These are phyloP conservation scores for Temnothorax curvispinosus DNA, from an alignment of 1,140 invertebrate species.

Conservation along the genomic window DNA sequence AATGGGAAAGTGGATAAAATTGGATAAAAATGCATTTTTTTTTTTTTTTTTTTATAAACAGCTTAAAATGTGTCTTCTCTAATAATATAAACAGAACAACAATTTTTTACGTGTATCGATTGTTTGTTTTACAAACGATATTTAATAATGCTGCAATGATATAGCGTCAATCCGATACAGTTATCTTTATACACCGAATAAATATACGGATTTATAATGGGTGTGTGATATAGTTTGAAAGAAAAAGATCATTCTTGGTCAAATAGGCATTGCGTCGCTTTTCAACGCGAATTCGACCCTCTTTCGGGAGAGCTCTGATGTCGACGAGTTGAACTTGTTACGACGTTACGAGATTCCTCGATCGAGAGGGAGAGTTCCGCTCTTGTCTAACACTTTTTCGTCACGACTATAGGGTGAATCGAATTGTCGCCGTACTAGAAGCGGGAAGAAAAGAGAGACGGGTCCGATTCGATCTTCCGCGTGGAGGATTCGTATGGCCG, in stretches of 20 bases:
- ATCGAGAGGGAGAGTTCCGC: constrained; percentile 49
- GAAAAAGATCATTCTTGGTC: not conserved
- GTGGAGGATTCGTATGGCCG: constrained; percentile 61
- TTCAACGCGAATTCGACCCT: constrained; percentile 28
- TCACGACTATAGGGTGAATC: constrained; percentile 68
- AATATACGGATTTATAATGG: not conserved
- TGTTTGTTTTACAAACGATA: not conserved
- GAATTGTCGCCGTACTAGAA: constrained; percentile 66
- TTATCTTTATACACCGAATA: not conserved
- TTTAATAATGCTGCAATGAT: not conserved
- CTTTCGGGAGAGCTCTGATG: not conserved
- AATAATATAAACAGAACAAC: not conserved
- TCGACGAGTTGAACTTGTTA: constrained; percentile 63
- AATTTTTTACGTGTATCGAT: not conserved
- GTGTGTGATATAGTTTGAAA: not conserved
- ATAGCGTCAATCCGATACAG: not conserved
- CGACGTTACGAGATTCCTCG: constrained; percentile 61
- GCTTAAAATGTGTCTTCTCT: not conserved
- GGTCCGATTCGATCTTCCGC: constrained; percentile 72
- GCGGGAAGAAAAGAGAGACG: constrained; percentile 57
- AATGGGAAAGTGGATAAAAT: not conserved
- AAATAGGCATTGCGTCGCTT: not conserved
- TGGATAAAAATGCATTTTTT: not conserved
- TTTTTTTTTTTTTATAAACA: not conserved
- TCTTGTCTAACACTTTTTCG: constrained; percentile 64